These are phyloP conservation scores for Salvelinus sp. DNA, from an alignment of 2,113 vertebrate genomes.

Conservation along the genomic window DNA sequence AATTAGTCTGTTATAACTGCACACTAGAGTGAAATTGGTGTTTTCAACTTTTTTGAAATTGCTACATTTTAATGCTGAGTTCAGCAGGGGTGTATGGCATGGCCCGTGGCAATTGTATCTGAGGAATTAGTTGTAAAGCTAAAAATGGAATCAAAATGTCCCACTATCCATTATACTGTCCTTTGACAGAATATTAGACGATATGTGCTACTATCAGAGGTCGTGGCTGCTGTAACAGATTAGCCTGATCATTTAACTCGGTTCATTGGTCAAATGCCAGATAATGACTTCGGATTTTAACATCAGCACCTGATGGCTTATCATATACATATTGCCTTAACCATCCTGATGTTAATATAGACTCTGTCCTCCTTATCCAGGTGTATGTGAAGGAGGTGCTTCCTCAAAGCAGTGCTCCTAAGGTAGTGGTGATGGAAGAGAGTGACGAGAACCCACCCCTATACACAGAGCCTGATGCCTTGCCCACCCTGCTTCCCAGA, in stretches of 20 bases:
- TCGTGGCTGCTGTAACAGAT: slow-evolving; percentile 22
- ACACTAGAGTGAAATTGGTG: slow-evolving; percentile 12
- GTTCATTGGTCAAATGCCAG: slow-evolving; percentile 32
- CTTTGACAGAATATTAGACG: background rate
- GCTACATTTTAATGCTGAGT: background rate
- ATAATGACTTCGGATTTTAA: slow-evolving; percentile 9
- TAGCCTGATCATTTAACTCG: slow-evolving; percentile 25
- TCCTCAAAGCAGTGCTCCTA: slow-evolving; percentile 29
- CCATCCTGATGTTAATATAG: background rate
- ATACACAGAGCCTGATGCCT: slow-evolving; percentile 17
- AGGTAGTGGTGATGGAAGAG: slow-evolving; percentile 11
- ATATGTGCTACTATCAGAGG: slow-evolving; percentile 36
- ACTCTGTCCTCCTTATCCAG: slow-evolving; percentile 36
- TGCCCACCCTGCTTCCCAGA: slow-evolving; percentile 22
- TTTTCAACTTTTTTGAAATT: slow-evolving; percentile 3
- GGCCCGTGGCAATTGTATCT: background rate
- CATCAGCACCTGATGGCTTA: background rate
- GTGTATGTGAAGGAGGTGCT: slow-evolving; percentile 43
- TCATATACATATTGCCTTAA: background rate
- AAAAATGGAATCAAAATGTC: slow-evolving; percentile 16
- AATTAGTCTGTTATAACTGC: slow-evolving; percentile 36
- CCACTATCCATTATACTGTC: slow-evolving; percentile 5
- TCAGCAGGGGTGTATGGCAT: background rate
- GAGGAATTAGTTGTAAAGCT: background rate
- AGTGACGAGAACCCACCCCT: slow-evolving; percentile 21